Evolutionary conservation across 1,140 invertebrate genomes (phyloP), one percentile per base, ranked within the genome.

Genomic region (Nephotettix cincticeps): DNA sequence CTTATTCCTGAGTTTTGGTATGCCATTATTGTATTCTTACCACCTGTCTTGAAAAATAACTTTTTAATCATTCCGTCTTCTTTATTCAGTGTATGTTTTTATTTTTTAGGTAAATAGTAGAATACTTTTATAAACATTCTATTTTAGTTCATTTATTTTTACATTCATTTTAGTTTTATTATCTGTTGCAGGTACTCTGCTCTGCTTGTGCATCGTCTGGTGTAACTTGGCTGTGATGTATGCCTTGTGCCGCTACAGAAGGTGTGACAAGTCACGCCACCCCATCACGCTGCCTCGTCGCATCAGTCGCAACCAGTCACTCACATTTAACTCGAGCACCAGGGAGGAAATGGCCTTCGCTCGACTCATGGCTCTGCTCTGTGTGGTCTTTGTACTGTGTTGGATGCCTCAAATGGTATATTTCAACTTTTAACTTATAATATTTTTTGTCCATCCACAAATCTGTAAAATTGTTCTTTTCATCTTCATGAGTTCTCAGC

Each of bases 321-420:
- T 77, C 19, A 71, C 72, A 13, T 73, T 45, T 32, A 76, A 74
- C 19, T 29, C 73, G 11, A 85, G 90, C 68, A 93, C 91, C 0
- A 84, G 86, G 0, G 92, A 94, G 77, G 93, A 94, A 80, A 85
- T 92, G 61, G 90, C 91, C 47, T 94, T 95, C 80, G 91, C 92
- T 47, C 87, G 90, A 74, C 83, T 94, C 1, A 94, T 95, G 93
- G 88, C 90, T 0, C 86, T 92, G 3, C 84, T 95, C 1, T 93
- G 91, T 54, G 87, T 93, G 47, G 88, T 91, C 1, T 94, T 93
- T 76, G 89, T 94, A 58, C 82, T 91, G 0, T 94, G 92, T 77
- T 95, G 93, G 93, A 86, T 93, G 82, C 93, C 93, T 1, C 92
- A 94, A 80, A 89, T 94, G 90, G 93, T 94, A 78, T 86, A 84